Evolutionary conservation across 2,888 invertebrate genomes (phyloP), one percentile per base, ranked within the genome.

Genomic region (Caenorhabditis plicata): DNA sequence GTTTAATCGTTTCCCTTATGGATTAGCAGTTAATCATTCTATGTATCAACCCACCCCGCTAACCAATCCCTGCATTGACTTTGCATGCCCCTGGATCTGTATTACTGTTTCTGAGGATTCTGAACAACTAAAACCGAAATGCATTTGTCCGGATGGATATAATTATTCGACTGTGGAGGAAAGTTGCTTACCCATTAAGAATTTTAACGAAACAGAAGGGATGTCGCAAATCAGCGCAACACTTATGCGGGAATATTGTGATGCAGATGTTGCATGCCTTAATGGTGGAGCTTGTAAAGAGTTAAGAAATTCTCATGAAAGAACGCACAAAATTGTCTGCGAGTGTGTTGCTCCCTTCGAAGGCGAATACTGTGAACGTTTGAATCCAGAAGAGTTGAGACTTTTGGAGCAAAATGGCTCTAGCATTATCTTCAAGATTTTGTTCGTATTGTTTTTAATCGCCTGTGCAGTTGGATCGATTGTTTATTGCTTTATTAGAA

Each of bases 11-110:
- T 63, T 64, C 57, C 70, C 70, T 15, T 70, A 68, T 46, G 68
- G 71, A 19, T 25, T 73, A 15, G 64, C 71, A 31, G 42, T 73
- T 45, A 65, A 70, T 20, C 73, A 74, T 45, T 47, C 70, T n/a
- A 55, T 55, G 35, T 62, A 60, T 38, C 61, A 67, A 46, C 51
- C 54, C 2, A 40, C 39, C 13, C 51, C 55, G 5, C 26, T 56
- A 23, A 19, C 48, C 3, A 60, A 60, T 38, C 67, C 58, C 13
- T 67, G 67, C 39, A 29, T 42, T 9, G 40, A 47, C 4, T 32
- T 67, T n/a, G 53, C 52, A 7, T 67, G 67, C 33, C 52, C 67
- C 17, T 67, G 67, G 67, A 40, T 60, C 29, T 60, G 60, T 33
- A 50, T 60, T 13, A 36, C 42, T 22, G 49, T 60, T n/a, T 9